Evolutionary conservation across 2,113 vertebrate genomes (phyloP).

Genomic region (Herpetotheres cachinnans): DNA sequence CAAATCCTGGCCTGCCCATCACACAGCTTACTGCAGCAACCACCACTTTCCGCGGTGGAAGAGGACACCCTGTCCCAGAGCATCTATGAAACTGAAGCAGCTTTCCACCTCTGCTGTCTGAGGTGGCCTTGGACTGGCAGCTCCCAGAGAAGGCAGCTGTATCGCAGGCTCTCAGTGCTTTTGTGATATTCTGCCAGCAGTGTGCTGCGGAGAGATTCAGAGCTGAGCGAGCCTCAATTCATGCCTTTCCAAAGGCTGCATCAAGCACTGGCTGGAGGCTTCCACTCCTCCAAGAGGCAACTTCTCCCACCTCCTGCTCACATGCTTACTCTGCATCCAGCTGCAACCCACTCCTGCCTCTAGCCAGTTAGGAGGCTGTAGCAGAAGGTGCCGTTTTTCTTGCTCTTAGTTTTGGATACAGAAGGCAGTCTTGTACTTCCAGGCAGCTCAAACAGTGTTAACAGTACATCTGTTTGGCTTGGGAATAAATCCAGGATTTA

Average conservation of each 20-base stretch:
- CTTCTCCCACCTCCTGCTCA: background rate
- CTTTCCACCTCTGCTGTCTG: background rate
- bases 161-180: background rate
- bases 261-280: background rate
- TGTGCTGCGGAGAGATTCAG: background rate
- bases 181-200: background rate
- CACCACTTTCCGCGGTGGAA: background rate
- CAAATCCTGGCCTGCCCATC: background rate
- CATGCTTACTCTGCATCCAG: background rate
- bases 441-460: background rate
- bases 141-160: background rate
- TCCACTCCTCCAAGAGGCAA: background rate
- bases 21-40: background rate
- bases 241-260: background rate
- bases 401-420: background rate
- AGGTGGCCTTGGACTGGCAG: background rate
- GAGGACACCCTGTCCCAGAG: background rate
- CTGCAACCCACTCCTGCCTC: background rate
- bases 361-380: background rate
- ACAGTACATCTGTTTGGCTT: background rate
- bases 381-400: background rate
- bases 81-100: background rate
- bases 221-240: background rate
- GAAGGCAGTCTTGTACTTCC: background rate
- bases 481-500: background rate